Conservation (phyloP, 2,888 invertebrate species). For the Lochmaea capreae region DNA sequence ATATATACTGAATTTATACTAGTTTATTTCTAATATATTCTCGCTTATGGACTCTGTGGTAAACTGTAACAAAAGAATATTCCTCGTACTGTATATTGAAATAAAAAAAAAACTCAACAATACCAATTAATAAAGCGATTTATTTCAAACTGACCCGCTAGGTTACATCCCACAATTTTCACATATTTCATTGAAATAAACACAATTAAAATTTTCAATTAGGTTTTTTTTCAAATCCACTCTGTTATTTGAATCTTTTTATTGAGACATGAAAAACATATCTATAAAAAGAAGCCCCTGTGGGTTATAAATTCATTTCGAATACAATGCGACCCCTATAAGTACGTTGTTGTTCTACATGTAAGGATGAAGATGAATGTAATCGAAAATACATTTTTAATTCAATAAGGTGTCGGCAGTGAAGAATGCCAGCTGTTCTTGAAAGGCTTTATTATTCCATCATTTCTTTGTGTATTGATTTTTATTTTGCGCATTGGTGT, state of each 20-base stretch:
- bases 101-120: not conserved
- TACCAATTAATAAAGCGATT: not conserved
- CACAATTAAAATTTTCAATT: slow-evolving; percentile 14
- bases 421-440: slow-evolving; percentile 47
- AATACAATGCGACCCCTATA: slow-evolving; percentile 41
- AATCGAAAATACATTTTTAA: slow-evolving; percentile 50
- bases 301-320: slow-evolving; percentile 37
- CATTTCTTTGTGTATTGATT: slow-evolving; percentile 32
- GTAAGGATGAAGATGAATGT: slow-evolving; percentile 42
- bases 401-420: slow-evolving; percentile 50
- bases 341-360: slow-evolving; percentile 40
- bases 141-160: not conserved
- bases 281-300: slow-evolving; percentile 34
- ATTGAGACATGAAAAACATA: slow-evolving; percentile 28
- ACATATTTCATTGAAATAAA: not conserved
- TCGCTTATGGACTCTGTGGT: no score
- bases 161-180: not conserved
- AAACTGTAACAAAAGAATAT: no score
- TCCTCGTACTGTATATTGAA: no score
- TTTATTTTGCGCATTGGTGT: slow-evolving; percentile 26
- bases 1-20: no score
- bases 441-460: slow-evolving; percentile 45
- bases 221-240: not conserved
- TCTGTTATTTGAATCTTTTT: slow-evolving; percentile 12
- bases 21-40: no score